Percentiles rank a stretch among this genome's conserved stretches.
These are phyloP conservation scores for Lymantria dispar DNA, from an alignment of 2,888 invertebrate species.

Conservation along the genomic window DNA sequence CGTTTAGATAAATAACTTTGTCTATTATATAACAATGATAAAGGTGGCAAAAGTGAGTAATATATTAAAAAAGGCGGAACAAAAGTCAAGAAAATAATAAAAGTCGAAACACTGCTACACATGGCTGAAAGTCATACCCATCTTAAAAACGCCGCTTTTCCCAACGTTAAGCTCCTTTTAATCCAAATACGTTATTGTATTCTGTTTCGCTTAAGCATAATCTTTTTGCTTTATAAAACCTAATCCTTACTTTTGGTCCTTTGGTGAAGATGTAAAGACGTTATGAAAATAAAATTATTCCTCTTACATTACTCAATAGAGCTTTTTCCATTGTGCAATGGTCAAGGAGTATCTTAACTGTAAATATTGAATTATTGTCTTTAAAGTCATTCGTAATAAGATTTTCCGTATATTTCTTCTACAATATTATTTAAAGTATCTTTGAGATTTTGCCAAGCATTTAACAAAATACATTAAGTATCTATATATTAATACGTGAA, in stretches of 20 bases:
- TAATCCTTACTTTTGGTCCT: slow-evolving; percentile 6
- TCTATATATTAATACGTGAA: too few species aligned
- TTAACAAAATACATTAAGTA: too few species aligned
- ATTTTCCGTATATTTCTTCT: slow-evolving; percentile 12
- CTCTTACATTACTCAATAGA: slow-evolving; percentile 29
- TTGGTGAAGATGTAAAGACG: slow-evolving; percentile 27
- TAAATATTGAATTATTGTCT: slow-evolving; percentile 58
- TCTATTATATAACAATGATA: too few species aligned
- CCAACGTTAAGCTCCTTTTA: background rate
- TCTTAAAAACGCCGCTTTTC: background rate
- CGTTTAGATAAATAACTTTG: too few species aligned
- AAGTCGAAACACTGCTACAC: too few species aligned
- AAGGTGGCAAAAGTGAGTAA: too few species aligned
- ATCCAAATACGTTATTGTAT: slow-evolving; percentile 3
- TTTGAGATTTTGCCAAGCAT: too few species aligned
- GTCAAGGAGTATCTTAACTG: slow-evolving; percentile 43
- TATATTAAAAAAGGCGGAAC: too few species aligned
- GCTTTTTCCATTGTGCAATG: slow-evolving; percentile 31
- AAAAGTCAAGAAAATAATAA: too few species aligned
- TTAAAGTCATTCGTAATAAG: slow-evolving; percentile 36
- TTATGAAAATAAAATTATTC: slow-evolving; percentile 48
- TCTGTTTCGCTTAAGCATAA: slow-evolving; percentile 7
- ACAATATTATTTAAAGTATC: too few species aligned
- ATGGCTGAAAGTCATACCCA: background rate
- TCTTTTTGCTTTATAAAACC: slow-evolving; percentile 9